Conservation (phyloP, 2,888 invertebrate genomes). For the Dysmachus trigonus region DNA sequence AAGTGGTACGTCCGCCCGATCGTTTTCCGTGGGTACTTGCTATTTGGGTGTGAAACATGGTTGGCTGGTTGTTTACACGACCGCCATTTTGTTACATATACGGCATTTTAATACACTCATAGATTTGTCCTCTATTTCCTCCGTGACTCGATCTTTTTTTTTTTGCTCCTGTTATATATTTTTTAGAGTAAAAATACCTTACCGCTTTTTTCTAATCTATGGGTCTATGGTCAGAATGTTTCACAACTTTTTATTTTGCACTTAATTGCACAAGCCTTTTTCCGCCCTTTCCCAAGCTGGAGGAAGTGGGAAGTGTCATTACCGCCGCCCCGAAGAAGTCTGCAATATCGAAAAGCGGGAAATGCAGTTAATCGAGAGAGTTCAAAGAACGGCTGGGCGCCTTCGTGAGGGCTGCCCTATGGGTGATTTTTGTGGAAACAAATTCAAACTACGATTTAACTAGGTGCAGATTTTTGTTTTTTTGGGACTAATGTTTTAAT, state of each 20-base stretch:
- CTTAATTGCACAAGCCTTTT: neutral
- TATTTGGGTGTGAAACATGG: conserved; percentile 51
- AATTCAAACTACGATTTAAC: neutral
- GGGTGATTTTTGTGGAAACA: neutral
- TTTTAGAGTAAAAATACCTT: too few species aligned
- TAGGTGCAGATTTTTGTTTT: neutral
- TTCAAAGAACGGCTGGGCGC: neutral
- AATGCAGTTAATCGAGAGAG: neutral
- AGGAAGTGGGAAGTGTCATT: conserved; percentile 27
- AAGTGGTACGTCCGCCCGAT: neutral
- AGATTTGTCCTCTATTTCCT: conserved; percentile 26
- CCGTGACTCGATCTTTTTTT: neutral
- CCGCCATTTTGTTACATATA: conserved; percentile 51
- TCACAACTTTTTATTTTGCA: neutral
- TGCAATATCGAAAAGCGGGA: neutral
- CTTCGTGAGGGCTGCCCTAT: neutral
- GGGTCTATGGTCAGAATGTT: neutral
- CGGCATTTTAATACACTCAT: conserved; percentile 38
- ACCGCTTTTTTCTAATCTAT: neutral
- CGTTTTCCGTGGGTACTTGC: conserved; percentile 17
- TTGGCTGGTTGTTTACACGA: conserved; percentile 50
- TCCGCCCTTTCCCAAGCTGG: neutral
- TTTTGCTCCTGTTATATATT: neutral
- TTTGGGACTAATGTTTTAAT: neutral
- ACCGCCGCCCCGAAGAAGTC: neutral